Conservation (phyloP, 2,113 vertebrate species). For the Pelecanus crispus region DNA sequence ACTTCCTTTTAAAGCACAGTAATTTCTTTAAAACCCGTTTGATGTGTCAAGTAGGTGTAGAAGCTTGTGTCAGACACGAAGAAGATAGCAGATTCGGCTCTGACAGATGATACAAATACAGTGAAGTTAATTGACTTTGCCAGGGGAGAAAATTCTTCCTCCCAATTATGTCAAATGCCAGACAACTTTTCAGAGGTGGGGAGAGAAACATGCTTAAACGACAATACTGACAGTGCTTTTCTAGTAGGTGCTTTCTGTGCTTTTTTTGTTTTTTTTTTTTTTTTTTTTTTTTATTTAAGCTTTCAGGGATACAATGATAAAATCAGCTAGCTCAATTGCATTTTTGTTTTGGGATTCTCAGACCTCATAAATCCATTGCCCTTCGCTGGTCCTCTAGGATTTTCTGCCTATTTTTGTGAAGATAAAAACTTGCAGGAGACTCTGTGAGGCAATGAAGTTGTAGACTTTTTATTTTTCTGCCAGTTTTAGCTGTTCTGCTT, state of each 20-base stretch:
- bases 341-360: not conserved
- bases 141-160: constrained; percentile 49
- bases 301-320: not conserved
- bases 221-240: not conserved
- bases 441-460: not conserved
- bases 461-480: not conserved
- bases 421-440: not conserved
- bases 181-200: not conserved
- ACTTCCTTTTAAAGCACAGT: constrained; percentile 11
- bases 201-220: not conserved
- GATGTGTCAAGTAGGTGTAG: constrained; percentile 31
- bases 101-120: not conserved
- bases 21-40: not conserved
- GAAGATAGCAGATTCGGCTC: not conserved
- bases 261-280: not conserved
- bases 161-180: not conserved
- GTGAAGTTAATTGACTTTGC: constrained; percentile 19
- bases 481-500: not conserved
- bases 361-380: not conserved
- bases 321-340: not conserved
- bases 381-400: not conserved
- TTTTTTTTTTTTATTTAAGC: not conserved
- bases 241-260: not conserved
- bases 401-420: not conserved
- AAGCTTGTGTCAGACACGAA: not conserved